Evolutionary conservation across 1,140 invertebrate genomes (phyloP), one percentile per base, ranked within the genome.

Genomic region (Leptinotarsa undecemlineata): DNA sequence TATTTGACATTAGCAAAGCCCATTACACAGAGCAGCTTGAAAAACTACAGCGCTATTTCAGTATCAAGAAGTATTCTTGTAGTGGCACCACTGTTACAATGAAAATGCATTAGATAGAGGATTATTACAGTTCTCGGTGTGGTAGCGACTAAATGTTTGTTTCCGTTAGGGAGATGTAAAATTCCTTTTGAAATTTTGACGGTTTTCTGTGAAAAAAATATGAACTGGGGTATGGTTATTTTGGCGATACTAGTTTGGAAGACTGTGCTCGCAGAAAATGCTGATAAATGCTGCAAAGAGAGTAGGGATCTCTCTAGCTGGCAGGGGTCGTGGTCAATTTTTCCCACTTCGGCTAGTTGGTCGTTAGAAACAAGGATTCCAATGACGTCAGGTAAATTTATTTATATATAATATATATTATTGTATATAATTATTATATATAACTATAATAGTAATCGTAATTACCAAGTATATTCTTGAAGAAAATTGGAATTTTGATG

Each of bases 1-100:
- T 82, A 81, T 80, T 79, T 81, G 81, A 76, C 78, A 81, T 82
- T 82, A 80, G 66, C 60, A 20, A 21, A 48, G 68, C 19, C 47
- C 68, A 70, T 57, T 70, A 70, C 48, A 20, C 48, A 20, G 48
- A 57, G 14, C n/a, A 70, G 20, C n/a, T 48, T 19, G 48, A 68
- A 42, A 70, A 70, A 70, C 47, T 70, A 70, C 15, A 48, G 20
- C 48, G 17, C 26, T 33, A 42, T 47, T 57, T 57, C 51, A 57
- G 51, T 57, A 57, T 57, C 33, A 68, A 66, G 63, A 23, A 33
- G 21, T 63, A 66, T 60, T 61, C 51, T 73, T 68, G 68, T 68
- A 73, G 72, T 76, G 71, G 72, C 60, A 70, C 61, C 72, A 73
- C 74, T 70, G 68, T 48, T 48, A 19, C 68, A 74, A 72, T 69